These are phyloP conservation scores for Baccha elongata DNA, from an alignment of 2,888 invertebrate genomes.

Conservation along the genomic window DNA sequence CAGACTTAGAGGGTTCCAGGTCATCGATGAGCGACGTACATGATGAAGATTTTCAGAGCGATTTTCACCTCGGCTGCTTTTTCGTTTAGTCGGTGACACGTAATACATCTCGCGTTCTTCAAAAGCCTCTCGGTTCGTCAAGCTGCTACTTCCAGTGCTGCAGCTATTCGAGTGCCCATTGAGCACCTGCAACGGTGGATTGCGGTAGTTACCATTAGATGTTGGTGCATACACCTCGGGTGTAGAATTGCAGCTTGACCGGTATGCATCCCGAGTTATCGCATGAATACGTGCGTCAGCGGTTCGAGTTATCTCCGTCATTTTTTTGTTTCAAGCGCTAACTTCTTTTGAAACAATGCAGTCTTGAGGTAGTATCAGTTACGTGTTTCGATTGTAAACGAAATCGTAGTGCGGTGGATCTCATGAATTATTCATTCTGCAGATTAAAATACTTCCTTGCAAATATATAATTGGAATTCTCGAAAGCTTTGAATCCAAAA, in stretches of 20 bases:
- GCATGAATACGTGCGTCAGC: constrained; percentile 60
- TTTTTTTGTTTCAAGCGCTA: constrained; percentile 12
- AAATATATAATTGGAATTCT: constrained; percentile 8
- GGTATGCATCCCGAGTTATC: constrained; percentile 55
- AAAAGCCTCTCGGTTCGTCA: constrained; percentile 69
- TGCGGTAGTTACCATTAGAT: constrained; percentile 70
- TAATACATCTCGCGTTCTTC: constrained; percentile 81
- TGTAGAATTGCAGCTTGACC: constrained; percentile 68
- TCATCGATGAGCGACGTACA: constrained; percentile 63
- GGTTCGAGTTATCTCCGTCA: constrained; percentile 65
- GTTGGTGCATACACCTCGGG: constrained; percentile 64
- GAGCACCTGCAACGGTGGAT: constrained; percentile 78
- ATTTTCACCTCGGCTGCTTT: constrained; percentile 75
- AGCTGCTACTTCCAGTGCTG: constrained; percentile 77
- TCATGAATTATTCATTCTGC: constrained; percentile 66
- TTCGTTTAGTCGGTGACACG: constrained; percentile 81
- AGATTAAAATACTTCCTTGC: constrained; percentile 19
- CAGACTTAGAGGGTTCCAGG: constrained; percentile 62
- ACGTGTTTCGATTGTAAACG: constrained; percentile 25
- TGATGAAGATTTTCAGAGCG: constrained; percentile 61
- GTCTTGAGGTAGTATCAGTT: constrained; percentile 60
- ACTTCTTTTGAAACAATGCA: background rate
- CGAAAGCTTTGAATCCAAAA: background rate
- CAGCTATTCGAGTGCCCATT: constrained; percentile 78
- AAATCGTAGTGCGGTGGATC: constrained; percentile 50